Evolutionary conservation across 30 jellyfish, hydroid and myxozoan species (phyloP), one percentile per base, ranked within the genome.

Genomic region (Aurelia aurita complex sp. Pacific): DNA sequence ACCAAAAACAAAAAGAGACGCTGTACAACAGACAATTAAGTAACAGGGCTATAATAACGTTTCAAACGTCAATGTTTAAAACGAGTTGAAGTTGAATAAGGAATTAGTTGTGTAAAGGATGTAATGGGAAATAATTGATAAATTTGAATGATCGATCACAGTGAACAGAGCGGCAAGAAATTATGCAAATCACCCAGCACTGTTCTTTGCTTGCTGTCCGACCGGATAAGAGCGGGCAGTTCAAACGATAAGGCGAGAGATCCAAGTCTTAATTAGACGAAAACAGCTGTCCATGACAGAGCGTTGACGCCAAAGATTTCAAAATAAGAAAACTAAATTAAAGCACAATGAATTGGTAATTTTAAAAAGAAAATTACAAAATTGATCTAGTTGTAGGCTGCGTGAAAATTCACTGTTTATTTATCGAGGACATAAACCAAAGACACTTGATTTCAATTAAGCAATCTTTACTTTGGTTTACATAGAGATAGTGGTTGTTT

Each of bases 341-440:
- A 33, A 64, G 23, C 34, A 63, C 86, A 76, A 76, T 76, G 73
- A 76, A 55, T 62, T 23, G 43, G 88, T 79, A 65, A 79, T 79
- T 46, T 43, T 74, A 36, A 74, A 74, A 43, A 53, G 84, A 74
- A 74, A 74, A 74, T 74, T 74, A 74, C 54, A 74, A 53, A 53
- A 50, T 53, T 23, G 71, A 74, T 74, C 53, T 23, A 15, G 71
- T 74, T 74, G 33, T 53, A 74, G 71, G 84, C 40, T 19, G 84
- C 71, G 15, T 15, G 66, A 35, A 70, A 70, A 70, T 51, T 35
- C 80, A 32, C 80, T 70, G 63, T 70, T 70, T 43, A 35, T 40
- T 70, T 70, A 70, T 70, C 35, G 63, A 40, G 43, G 8, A 8
- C 15, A 43, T 17, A 70, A 70, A 70, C 80, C 80, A 36, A 70